Percentiles rank a stretch among this genome's conserved stretches.
Conservation (phyloP, 2,113 vertebrate species). For the Grus americana region DNA sequence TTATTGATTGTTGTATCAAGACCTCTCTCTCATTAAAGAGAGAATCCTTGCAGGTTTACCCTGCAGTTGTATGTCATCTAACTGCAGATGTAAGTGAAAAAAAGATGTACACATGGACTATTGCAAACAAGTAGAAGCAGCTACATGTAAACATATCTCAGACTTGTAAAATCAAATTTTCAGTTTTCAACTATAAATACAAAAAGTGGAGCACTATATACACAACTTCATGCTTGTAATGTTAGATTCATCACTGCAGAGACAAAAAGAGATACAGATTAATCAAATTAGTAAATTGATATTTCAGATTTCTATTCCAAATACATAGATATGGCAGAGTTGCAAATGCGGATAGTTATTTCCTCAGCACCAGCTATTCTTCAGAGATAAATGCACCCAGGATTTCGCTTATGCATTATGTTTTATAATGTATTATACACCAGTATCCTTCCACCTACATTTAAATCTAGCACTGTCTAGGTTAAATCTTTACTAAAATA, state of each 20-base stretch:
- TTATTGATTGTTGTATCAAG: slow-evolving; percentile 8
- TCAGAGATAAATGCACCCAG: not conserved
- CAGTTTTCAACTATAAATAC: slow-evolving; percentile 93
- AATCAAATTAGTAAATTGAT: slow-evolving; percentile 60
- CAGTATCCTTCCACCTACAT: not conserved
- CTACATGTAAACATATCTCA: slow-evolving; percentile 82
- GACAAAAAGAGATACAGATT: slow-evolving; percentile 76
- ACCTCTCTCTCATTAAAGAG: slow-evolving; percentile 35
- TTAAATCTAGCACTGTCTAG: not conserved
- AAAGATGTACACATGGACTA: slow-evolving; percentile 55
- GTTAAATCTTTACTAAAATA: not conserved
- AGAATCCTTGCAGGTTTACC: slow-evolving; percentile 55
- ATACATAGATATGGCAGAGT: not conserved
- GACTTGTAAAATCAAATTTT: slow-evolving; percentile 76
- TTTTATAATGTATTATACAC: not conserved
- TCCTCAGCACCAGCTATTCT: not conserved
- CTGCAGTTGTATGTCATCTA: slow-evolving; percentile 53
- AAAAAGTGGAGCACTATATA: slow-evolving; percentile 92
- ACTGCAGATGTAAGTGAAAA: slow-evolving; percentile 65
- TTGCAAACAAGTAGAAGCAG: slow-evolving; percentile 82
- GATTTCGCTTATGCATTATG: not conserved
- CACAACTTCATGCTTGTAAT: slow-evolving; percentile 96
- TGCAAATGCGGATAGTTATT: not conserved
- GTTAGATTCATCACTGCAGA: slow-evolving; percentile 98
- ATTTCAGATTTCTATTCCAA: slow-evolving; percentile 15